Conservation (phyloP, 1,140 invertebrate genomes). For the Drosophila kohkoa region DNA sequence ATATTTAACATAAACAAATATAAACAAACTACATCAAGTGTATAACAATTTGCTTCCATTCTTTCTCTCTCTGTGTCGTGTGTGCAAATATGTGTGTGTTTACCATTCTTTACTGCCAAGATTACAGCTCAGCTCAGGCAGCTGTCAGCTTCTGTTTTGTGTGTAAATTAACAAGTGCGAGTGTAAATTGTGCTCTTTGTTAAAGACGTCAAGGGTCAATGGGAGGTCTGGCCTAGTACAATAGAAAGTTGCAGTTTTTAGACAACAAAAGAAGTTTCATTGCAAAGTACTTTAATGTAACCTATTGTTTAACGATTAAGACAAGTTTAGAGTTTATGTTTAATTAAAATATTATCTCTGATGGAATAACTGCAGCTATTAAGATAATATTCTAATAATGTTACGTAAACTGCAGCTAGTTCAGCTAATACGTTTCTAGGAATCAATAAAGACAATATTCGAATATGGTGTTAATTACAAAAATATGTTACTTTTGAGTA, state of each 20-base stretch:
- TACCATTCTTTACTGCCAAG: slow-evolving; percentile 41
- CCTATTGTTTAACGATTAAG: too few species aligned
- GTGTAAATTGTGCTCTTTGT: slow-evolving; percentile 6
- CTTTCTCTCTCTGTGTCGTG: slow-evolving; percentile 24
- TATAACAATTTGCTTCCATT: slow-evolving; percentile 37
- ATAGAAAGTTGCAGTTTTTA: background rate
- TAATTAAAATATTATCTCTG: too few species aligned
- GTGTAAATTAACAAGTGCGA: slow-evolving; percentile 4
- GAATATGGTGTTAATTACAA: too few species aligned
- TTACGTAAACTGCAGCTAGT: too few species aligned
- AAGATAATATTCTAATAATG: too few species aligned
- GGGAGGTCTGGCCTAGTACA: background rate
- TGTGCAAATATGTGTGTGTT: slow-evolving; percentile 34
- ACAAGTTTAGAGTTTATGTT: too few species aligned
- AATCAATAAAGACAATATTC: too few species aligned
- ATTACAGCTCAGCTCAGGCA: slow-evolving; percentile 26
- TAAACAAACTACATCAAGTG: slow-evolving; percentile 59
- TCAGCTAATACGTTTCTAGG: too few species aligned
- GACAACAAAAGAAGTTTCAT: background rate
- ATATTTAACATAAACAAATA: slow-evolving; percentile 80
- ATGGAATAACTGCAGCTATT: too few species aligned
- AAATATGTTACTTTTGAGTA: too few species aligned
- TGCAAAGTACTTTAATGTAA: too few species aligned
- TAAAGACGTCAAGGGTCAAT: slow-evolving; percentile 1
- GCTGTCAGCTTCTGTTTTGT: slow-evolving; percentile 33